phyloP scores from a whole-genome alignment of 1,140 invertebrate genomes.

The Zaprionus gabonicus region DNA sequence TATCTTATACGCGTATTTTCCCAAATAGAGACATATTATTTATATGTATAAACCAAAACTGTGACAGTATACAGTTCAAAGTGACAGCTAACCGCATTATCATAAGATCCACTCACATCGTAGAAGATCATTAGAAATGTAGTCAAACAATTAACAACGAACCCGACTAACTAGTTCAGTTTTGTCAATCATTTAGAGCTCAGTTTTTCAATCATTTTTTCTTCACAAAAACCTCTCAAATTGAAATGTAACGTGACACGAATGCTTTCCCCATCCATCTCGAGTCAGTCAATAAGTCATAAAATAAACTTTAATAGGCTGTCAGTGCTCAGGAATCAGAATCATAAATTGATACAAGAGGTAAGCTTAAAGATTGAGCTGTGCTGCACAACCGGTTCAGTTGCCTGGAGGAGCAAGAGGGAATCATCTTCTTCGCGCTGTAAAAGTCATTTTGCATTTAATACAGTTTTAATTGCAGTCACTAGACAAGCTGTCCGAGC shows the following conservation, averaged over 20 bases:
- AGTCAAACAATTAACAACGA: not conserved
- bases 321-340: slow-evolving; percentile 58
- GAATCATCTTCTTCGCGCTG: slow-evolving; percentile 42
- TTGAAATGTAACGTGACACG: slow-evolving; percentile 44
- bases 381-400: slow-evolving; percentile 49
- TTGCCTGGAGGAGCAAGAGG: not conserved
- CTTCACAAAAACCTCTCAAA: not conserved
- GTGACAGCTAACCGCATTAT: not conserved
- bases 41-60: no score
- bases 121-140: not conserved
- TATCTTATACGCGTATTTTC: no score
- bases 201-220: not conserved
- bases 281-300: slow-evolving; percentile 31
- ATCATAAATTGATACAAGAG: slow-evolving; percentile 65
- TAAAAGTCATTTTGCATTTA: slow-evolving; percentile 78
- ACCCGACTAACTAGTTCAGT: not conserved
- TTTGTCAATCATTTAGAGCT: not conserved
- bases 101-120: not conserved
- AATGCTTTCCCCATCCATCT: not conserved
- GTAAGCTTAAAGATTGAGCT: slow-evolving; percentile 64
- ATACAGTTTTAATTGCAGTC: slow-evolving; percentile 76
- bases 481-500: slow-evolving; percentile 21
- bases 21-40: no score
- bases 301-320: slow-evolving; percentile 70
- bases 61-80: no score